These are phyloP conservation scores for Anseranas semipalmata DNA, from an alignment of 2,113 vertebrate genomes.

Conservation along the genomic window DNA sequence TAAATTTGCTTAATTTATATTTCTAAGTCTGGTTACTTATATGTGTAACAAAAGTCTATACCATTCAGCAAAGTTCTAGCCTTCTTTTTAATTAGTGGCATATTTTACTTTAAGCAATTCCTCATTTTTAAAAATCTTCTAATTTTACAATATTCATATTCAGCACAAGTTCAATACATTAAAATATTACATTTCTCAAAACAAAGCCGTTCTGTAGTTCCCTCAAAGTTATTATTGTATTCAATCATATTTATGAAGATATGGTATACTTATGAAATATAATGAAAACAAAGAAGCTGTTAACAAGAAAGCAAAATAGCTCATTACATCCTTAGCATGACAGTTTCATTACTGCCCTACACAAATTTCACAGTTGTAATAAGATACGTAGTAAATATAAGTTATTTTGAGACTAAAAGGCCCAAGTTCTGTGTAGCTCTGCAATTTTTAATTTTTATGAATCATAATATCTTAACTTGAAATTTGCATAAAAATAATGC, in stretches of 20 bases:
- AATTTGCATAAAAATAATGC: neutral
- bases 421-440: neutral
- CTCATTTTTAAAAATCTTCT: neutral
- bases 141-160: neutral
- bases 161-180: neutral
- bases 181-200: conserved; percentile 33
- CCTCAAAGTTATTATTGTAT: conserved; percentile 68
- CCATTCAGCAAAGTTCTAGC: neutral
- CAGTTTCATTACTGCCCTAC: conserved; percentile 70
- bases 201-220: conserved; percentile 40
- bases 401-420: conserved; percentile 67
- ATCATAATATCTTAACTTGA: conserved; percentile 32
- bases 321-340: conserved; percentile 65
- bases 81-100: neutral
- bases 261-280: conserved; percentile 42
- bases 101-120: neutral
- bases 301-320: conserved; percentile 66
- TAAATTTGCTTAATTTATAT: neutral
- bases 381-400: conserved; percentile 65
- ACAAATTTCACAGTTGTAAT: conserved; percentile 70
- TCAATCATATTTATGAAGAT: conserved; percentile 75
- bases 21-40: neutral
- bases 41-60: neutral
- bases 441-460: conserved; percentile 51
- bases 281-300: conserved; percentile 65